A percentile compares a stretch with the other conserved stretches of the same genome.
Evolutionary conservation across 2,113 vertebrate species (phyloP).

Genomic region (Halichoerus grypus): DNA sequence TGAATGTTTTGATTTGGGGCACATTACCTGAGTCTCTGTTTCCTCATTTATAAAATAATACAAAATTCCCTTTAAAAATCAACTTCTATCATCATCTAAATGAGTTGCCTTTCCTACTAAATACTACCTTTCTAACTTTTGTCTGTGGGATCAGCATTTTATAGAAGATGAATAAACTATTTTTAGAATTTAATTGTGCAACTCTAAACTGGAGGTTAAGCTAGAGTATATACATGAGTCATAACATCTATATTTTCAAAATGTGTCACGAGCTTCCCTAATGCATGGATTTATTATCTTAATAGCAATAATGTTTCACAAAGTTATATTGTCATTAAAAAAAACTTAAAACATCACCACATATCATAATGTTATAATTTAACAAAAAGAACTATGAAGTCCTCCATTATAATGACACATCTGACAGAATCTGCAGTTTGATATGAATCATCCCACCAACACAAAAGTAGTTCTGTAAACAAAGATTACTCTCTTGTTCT

Average conservation of each 20-base stretch:
- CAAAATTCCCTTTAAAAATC: not conserved
- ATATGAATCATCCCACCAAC: slow-evolving; percentile 59
- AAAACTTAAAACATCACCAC: slow-evolving; percentile 57
- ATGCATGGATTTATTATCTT: slow-evolving; percentile 65
- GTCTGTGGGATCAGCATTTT: not conserved
- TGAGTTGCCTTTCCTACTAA: not conserved
- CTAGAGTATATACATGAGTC: slow-evolving; percentile 7
- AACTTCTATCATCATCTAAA: slow-evolving; percentile 10
- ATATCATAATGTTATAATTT: slow-evolving; percentile 64
- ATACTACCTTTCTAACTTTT: not conserved
- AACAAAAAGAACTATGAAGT: slow-evolving; percentile 67
- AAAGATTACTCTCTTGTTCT: slow-evolving; percentile 65
- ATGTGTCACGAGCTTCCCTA: slow-evolving; percentile 56
- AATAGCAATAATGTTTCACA: slow-evolving; percentile 67
- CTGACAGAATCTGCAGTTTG: slow-evolving; percentile 68
- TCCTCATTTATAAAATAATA: not conserved
- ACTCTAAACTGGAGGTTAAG: slow-evolving; percentile 39
- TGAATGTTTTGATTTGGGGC: not conserved
- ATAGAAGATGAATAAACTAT: slow-evolving; percentile 39
- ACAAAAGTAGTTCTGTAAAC: slow-evolving; percentile 66
- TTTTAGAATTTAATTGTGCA: slow-evolving; percentile 52
- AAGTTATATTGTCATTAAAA: slow-evolving; percentile 64
- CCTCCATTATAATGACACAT: slow-evolving; percentile 59
- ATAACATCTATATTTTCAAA: slow-evolving; percentile 61
- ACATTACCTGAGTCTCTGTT: not conserved